Evolutionary conservation across 2,797 vertebrate genomes (phyloP).

Genomic region (Macrochelys suwanniensis): DNA sequence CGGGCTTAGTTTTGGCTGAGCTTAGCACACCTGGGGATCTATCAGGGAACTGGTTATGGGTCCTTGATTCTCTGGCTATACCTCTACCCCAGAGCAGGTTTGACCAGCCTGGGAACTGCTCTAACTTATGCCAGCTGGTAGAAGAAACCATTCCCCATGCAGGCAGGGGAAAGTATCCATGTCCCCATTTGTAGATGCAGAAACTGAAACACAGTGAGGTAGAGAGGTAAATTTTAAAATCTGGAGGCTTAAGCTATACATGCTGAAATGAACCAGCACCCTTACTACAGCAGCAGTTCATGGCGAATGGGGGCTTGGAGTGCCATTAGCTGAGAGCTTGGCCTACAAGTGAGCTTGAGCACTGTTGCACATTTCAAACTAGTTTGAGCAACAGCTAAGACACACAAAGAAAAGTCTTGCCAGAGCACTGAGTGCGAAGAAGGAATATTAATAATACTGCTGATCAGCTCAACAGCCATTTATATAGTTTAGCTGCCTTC

Average conservation of each 20-base stretch:
- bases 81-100: slow-evolving; percentile 2
- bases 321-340: not conserved
- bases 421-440: fast-evolving
- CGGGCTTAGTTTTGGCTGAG: not conserved
- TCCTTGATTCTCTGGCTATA: slow-evolving; percentile 18
- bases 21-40: not conserved
- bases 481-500: not conserved
- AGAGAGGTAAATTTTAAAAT: not conserved
- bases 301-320: not conserved
- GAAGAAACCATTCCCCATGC: not conserved
- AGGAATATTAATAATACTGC: fast-evolving
- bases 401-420: not conserved
- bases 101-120: not conserved
- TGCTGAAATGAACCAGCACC: not conserved
- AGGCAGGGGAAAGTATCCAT: slow-evolving; percentile 3
- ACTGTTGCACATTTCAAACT: not conserved
- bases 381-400: not conserved
- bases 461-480: not conserved
- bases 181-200: not conserved
- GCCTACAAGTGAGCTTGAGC: not conserved
- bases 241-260: not conserved
- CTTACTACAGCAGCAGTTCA: not conserved
- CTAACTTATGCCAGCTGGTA: not conserved
- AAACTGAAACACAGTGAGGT: not conserved
- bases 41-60: not conserved